Conservation (phyloP, 2,888 invertebrate genomes). For the Lysandra bellargus region DNA sequence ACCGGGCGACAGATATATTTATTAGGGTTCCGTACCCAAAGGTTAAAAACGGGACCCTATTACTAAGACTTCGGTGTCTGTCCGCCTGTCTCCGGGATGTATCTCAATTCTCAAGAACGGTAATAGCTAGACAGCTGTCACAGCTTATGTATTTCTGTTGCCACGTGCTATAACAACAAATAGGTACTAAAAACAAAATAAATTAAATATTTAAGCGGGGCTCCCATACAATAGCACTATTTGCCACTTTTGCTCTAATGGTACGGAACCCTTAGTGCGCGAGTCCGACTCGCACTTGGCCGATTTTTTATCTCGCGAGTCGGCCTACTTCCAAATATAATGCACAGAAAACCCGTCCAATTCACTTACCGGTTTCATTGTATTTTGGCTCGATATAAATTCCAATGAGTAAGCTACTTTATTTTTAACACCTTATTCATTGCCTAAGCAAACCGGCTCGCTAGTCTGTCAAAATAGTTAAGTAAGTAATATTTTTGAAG, state of each 20-base stretch:
- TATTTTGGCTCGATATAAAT: not conserved
- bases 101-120: too few relatives aligned
- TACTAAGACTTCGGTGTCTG: too few relatives aligned
- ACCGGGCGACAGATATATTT: not conserved
- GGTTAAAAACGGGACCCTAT: too few relatives aligned
- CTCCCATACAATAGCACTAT: too few relatives aligned
- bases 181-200: too few relatives aligned
- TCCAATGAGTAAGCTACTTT: constrained; percentile 7
- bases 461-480: not conserved
- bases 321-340: constrained; percentile 10
- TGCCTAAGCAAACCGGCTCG: not conserved
- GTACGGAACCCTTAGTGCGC: not conserved
- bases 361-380: constrained; percentile 11
- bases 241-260: not conserved
- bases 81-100: too few relatives aligned
- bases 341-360: constrained; percentile 5
- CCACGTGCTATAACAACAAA: too few relatives aligned
- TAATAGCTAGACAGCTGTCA: too few relatives aligned
- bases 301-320: not conserved
- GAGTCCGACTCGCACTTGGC: not conserved
- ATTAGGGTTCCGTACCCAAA: not conserved
- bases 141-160: too few relatives aligned
- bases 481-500: not conserved
- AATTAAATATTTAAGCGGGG: too few relatives aligned
- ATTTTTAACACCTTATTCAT: not conserved